These are phyloP conservation scores for Chironomus riparius DNA, from an alignment of 2,888 invertebrate species.

Conservation along the genomic window DNA sequence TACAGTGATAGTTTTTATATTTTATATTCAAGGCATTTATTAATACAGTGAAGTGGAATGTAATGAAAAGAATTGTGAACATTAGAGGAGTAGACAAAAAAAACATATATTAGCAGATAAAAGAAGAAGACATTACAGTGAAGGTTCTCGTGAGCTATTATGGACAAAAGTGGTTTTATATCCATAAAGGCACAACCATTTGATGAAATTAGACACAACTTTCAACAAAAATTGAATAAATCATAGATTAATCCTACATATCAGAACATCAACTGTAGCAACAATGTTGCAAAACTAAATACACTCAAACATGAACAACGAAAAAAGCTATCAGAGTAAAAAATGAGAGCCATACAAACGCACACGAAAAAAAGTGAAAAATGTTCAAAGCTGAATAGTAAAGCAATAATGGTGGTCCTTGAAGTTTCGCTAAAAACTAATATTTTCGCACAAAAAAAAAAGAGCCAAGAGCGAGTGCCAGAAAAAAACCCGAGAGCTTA, in stretches of 20 bases:
- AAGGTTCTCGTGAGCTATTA: too few species aligned
- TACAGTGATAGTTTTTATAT: background rate
- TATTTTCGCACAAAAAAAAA: constrained; percentile 1
- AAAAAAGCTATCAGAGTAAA: background rate
- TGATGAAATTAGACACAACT: too few species aligned
- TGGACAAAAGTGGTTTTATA: too few species aligned
- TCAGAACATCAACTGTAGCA: too few species aligned
- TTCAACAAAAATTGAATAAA: too few species aligned
- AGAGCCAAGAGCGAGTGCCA: background rate
- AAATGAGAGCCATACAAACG: background rate
- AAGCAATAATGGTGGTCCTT: constrained; percentile 22
- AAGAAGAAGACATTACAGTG: background rate
- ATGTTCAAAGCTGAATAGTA: background rate
- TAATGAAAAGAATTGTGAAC: too few species aligned
- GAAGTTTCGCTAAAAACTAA: constrained; percentile 14
- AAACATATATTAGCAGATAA: background rate
- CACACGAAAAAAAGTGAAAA: background rate
- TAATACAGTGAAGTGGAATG: background rate
- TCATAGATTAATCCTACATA: too few species aligned
- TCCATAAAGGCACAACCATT: too few species aligned
- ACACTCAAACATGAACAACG: background rate
- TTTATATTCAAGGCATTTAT: background rate
- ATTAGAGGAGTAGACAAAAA: background rate
- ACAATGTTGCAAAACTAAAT: too few species aligned
- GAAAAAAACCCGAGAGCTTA: background rate